phyloP scores from a whole-genome alignment of 2,888 invertebrate genomes.

The Xestoiulus laeticollis region DNA sequence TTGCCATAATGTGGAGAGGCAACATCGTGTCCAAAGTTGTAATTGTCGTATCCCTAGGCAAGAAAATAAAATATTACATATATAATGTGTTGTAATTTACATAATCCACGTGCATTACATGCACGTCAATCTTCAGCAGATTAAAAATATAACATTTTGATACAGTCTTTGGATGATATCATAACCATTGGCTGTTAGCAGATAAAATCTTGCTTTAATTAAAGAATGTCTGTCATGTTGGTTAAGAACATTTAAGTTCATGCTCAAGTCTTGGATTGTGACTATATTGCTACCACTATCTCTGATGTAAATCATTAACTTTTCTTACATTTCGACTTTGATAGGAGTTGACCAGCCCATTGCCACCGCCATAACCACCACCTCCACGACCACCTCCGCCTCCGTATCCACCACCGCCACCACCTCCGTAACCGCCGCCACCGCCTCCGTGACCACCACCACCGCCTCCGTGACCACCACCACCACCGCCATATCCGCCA shows the following conservation, averaged over 20 bases:
- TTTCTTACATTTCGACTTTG: slow-evolving; percentile 36
- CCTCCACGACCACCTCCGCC: slow-evolving; percentile 1
- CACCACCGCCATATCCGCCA: slow-evolving; percentile 15
- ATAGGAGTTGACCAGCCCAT: slow-evolving; percentile 10
- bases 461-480: slow-evolving; percentile 23
- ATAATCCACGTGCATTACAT: too few relatives aligned
- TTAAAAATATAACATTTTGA: too few relatives aligned
- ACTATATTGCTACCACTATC: background rate
- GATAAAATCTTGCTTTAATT: too few relatives aligned
- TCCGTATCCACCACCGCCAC: slow-evolving; percentile 12
- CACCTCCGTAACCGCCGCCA: background rate
- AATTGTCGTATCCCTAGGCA: background rate
- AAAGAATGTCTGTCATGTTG: too few relatives aligned
- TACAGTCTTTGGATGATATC: too few relatives aligned
- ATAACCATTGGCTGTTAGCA: too few relatives aligned
- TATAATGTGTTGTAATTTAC: too few relatives aligned
- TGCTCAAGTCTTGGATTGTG: too few relatives aligned
- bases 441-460: slow-evolving; percentile 36
- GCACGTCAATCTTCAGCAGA: too few relatives aligned
- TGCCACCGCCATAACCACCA: background rate
- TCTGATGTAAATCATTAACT: background rate
- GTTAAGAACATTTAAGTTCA: too few relatives aligned
- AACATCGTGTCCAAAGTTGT: slow-evolving; percentile 53
- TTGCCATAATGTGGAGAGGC: slow-evolving; percentile 51
- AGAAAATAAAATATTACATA: background rate